Base-by-base conservation (phyloP, 1,140 invertebrate genomes). In the Anoplolepis gracilipes region DNA sequence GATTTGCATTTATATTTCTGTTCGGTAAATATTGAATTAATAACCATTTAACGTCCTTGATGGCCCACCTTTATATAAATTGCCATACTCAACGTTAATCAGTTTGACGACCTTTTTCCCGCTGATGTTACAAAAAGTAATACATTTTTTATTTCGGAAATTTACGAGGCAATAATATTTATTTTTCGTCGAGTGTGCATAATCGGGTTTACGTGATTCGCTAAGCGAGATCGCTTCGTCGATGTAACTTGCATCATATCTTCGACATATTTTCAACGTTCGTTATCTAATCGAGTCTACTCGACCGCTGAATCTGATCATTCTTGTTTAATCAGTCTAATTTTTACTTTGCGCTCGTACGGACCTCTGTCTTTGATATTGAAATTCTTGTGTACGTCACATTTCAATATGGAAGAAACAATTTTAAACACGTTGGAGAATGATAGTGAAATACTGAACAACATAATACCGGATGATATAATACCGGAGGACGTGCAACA, bases 401-500 rank as follows among this genome's bases (percentile, higher is more conserved):
- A 8, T 11, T n/a, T 59, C 53, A 65, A 67, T 25, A 89, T 90
- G 89, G 82, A 53, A 5, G 46, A 81, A n/a, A 55, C 55, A 1
- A n/a, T 90, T 42, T 8, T 81, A 16, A 42, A 91, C 3, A 59
- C 59, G 3, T 57, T 89, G 13, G 46, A 30, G 11, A 62, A 87
- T 33, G 57, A 75, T 13, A 64, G 36, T 33, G n/a, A n/a, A n/a
- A n/a, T n/a, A n/a, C n/a, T n/a, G n/a, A n/a, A n/a, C n/a, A n/a
- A 33, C 28, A 5, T 25, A 13, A 5, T 88, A 5, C 28, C 88
- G 19, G 64, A 87, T n/a, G n/a, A 33, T 22, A 5, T 25, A 13
- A 5, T 88, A 5, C 28, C 88, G 19, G 64, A 87, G 0, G 92
- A 92, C 2, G 89, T 94, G 0, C 85, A 91, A 1, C 77, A 92